These are phyloP conservation scores for Mormyrus proboscirostris DNA, from an alignment of 2,797 vertebrate species.

Conservation along the genomic window DNA sequence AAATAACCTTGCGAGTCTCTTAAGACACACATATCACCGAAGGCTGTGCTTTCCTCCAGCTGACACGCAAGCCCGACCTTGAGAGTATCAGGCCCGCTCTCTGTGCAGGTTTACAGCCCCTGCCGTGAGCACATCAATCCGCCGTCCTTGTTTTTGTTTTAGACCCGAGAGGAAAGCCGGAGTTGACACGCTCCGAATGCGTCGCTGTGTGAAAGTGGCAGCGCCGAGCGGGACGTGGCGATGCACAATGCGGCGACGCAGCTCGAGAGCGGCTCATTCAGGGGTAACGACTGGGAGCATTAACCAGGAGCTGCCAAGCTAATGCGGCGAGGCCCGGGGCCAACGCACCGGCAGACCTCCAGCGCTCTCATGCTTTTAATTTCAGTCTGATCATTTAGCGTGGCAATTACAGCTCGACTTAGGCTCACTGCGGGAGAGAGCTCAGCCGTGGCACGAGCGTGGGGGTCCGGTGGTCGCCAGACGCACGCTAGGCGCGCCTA, in stretches of 20 bases:
- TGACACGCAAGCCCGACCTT: neutral
- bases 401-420: neutral
- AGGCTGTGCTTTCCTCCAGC: neutral
- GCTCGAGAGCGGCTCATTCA: neutral
- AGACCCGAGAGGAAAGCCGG: neutral
- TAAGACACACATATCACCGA: neutral
- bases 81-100: neutral
- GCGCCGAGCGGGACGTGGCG: neutral
- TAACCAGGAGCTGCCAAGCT: constrained; percentile 1
- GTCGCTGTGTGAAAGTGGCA: neutral
- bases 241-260: neutral
- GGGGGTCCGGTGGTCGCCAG: neutral
- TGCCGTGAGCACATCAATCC: neutral
- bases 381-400: constrained; percentile 14
- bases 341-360: neutral
- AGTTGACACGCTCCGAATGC: neutral
- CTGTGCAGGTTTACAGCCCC: neutral
- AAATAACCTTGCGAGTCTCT: neutral
- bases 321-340: neutral
- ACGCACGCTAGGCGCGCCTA: neutral
- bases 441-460: neutral
- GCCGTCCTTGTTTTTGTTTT: neutral
- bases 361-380: constrained; percentile 4
- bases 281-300: neutral
- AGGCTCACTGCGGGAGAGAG: neutral